A percentile compares a stretch with the other conserved stretches of the same genome.
These are phyloP conservation scores for Tetramorium alpestre DNA, from an alignment of 1,140 invertebrate species.

Conservation along the genomic window DNA sequence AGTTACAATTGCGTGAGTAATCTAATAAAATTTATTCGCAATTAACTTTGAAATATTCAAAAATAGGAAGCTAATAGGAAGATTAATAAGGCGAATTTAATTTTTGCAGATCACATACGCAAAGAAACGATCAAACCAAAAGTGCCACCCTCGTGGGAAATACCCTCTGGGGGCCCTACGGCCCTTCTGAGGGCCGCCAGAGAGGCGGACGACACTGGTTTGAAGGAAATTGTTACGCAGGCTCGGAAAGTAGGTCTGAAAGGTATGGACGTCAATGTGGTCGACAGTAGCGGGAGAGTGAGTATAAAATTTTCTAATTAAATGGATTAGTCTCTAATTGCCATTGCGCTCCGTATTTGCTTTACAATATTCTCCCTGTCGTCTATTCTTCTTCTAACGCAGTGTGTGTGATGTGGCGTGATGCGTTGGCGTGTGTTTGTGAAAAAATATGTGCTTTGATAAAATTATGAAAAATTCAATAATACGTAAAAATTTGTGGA, in stretches of 20 bases:
- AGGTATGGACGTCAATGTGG: slow-evolving; percentile 81
- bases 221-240: slow-evolving; percentile 77
- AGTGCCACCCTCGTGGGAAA: slow-evolving; percentile 77
- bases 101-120: slow-evolving; percentile 36
- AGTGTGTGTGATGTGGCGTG: not conserved
- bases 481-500: not conserved
- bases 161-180: slow-evolving; percentile 76
- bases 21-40: not conserved
- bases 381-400: not conserved
- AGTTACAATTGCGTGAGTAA: not conserved
- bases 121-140: slow-evolving; percentile 71
- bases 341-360: not conserved
- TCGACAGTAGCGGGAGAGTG: slow-evolving; percentile 83
- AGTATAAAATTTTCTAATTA: slow-evolving; percentile 63
- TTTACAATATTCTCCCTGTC: not conserved
- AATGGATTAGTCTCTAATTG: slow-evolving; percentile 38
- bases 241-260: slow-evolving; percentile 74
- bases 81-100: not conserved
- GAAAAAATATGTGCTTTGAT: not conserved
- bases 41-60: not conserved
- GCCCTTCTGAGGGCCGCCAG: slow-evolving; percentile 82
- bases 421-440: not conserved
- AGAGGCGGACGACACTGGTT: slow-evolving; percentile 80
- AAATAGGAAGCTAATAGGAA: not conserved
- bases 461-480: not conserved